Evolutionary conservation across 2,888 invertebrate species (phyloP), one percentile per base, ranked within the genome.

Genomic region (Hirtodrosophila trivittata): DNA sequence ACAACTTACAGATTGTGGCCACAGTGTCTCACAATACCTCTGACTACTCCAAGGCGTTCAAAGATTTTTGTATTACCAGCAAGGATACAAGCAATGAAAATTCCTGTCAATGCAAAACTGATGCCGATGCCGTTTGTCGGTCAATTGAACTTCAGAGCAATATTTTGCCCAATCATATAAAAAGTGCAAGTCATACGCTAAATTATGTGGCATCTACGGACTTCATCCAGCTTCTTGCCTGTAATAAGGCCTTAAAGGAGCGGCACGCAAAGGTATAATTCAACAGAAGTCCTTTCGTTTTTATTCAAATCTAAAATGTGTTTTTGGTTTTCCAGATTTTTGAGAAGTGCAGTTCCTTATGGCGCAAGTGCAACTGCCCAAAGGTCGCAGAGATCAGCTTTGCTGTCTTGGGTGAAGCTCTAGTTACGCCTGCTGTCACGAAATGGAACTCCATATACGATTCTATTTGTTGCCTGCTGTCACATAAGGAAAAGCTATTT

Each of bases 401-500:
- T 1, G 3, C 28, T 6, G 18, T 63, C 5, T 28, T 75, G 5
- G 52, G 46, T 6, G 65, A 14, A 8, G 1, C 45, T 3, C 13
- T 57, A 0, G 3, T 18, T 0, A 18, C 5, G 0, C 75, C 70
- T 1, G 3, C 14, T 14, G 12, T 16, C 8, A 37, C 37, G 1
- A 46, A 49, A 8, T 70, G 75, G 56, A 47, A 33, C 14, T 75
- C 75, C 5, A 64, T 57, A 10, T 70, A 75, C 30, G 57, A 75
- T 25, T 13, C 52, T 6, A 46, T 70, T n/a, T 75, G 50, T 38
- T 43, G 38, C 10, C 21, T 75, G n/a, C 12, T 70, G 12, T 16
- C 8, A 9, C 64, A 75, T 3, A 75, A 52, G 25, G 64, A 57
- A 1, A 52, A 50, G 10, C 35, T 70, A 0, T 13, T 26, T 1